A percentile compares a stretch with the other conserved stretches of the same genome.
These are phyloP conservation scores for Drosophila mayaguana DNA, from an alignment of 2,888 invertebrate species.

Conservation along the genomic window DNA sequence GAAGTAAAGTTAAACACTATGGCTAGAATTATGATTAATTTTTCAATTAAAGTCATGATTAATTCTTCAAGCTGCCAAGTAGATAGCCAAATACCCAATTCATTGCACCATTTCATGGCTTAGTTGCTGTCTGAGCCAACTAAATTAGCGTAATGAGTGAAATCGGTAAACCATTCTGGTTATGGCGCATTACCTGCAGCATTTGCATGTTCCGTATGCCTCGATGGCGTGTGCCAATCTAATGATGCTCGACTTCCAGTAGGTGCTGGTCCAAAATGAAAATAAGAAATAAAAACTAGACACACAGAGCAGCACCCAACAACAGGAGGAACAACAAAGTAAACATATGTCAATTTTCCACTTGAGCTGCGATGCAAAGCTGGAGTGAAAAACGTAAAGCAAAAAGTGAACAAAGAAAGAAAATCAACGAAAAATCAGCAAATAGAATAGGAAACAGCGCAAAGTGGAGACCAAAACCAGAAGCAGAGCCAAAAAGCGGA, in stretches of 20 bases:
- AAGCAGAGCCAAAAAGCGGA: slow-evolving; percentile 17
- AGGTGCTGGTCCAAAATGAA: slow-evolving; percentile 38
- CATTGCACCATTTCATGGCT: too few species aligned
- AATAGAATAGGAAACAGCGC: slow-evolving; percentile 48
- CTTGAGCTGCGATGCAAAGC: slow-evolving; percentile 80
- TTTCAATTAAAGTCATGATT: too few species aligned
- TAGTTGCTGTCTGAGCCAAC: background rate
- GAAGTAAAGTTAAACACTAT: too few species aligned
- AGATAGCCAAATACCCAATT: too few species aligned
- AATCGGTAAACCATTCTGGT: background rate
- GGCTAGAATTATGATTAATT: too few species aligned
- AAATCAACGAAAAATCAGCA: slow-evolving; percentile 19
- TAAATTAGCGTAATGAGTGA: background rate
- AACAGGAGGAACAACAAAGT: slow-evolving; percentile 65
- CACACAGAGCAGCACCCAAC: slow-evolving; percentile 26
- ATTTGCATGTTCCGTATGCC: slow-evolving; percentile 18
- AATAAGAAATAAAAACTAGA: slow-evolving; percentile 24
- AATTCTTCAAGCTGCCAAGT: too few species aligned
- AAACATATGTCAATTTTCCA: slow-evolving; percentile 83
- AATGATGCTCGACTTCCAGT: slow-evolving; percentile 62
- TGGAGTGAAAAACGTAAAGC: slow-evolving; percentile 67
- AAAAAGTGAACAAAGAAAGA: slow-evolving; percentile 36
- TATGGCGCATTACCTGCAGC: slow-evolving; percentile 14
- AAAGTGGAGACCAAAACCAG: slow-evolving; percentile 32
- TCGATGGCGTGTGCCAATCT: slow-evolving; percentile 36